These are phyloP conservation scores for Sebastes jordani DNA, from an alignment of 2,797 vertebrate species.

Conservation along the genomic window DNA sequence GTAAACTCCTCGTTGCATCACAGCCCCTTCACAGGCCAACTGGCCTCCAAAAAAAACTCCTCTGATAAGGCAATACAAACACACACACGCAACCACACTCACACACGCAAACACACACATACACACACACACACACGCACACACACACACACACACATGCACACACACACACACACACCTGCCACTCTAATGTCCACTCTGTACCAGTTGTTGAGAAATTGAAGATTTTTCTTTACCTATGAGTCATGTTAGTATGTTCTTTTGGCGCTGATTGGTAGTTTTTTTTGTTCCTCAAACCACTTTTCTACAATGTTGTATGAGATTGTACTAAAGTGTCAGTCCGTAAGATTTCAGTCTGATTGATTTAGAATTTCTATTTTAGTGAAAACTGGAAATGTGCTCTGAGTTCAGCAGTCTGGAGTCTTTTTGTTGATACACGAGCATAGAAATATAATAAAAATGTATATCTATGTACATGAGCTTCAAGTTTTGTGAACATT, in stretches of 20 bases:
- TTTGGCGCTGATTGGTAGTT: not conserved
- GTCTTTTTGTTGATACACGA: too few relatives aligned
- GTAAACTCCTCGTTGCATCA: conserved; percentile 82
- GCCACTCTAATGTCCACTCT: conserved; percentile 39
- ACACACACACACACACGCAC: conserved; percentile 20
- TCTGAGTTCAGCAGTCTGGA: too few relatives aligned
- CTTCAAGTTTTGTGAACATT: too few relatives aligned
- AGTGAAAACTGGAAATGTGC: too few relatives aligned
- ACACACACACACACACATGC: conserved; percentile 34
- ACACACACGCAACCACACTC: not conserved
- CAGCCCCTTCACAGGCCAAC: conserved; percentile 39
- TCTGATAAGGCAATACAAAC: conserved; percentile 62
- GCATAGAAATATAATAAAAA: too few relatives aligned
- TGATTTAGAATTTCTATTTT: too few relatives aligned
- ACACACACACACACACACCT: conserved; percentile 40
- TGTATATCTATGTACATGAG: too few relatives aligned
- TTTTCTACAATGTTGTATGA: not conserved
- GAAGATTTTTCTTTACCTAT: conserved; percentile 34
- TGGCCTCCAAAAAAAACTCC: conserved; percentile 61
- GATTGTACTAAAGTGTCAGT: not conserved
- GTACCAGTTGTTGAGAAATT: conserved; percentile 58
- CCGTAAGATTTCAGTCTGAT: too few relatives aligned
- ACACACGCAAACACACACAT: conserved; percentile 41
- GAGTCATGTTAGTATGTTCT: conserved; percentile 29
- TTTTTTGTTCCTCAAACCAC: conserved; percentile 30